phyloP scores from a whole-genome alignment of 2,113 vertebrate genomes.

The Callaeas wilsoni region DNA sequence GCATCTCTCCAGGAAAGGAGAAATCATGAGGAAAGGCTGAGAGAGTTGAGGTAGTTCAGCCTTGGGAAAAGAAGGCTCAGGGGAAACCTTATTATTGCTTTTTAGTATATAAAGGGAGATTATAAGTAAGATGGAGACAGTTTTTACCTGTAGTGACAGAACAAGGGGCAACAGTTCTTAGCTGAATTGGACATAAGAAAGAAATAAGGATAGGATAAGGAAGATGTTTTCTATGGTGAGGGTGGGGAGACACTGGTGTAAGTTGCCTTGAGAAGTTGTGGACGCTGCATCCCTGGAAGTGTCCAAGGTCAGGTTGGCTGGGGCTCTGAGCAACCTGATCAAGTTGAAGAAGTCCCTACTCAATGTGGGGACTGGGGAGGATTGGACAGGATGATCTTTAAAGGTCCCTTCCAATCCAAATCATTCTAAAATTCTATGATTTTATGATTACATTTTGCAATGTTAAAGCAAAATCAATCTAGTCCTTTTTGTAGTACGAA shows the following conservation, averaged over 20 bases:
- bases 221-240: neutral
- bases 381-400: neutral
- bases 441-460: neutral
- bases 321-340: neutral
- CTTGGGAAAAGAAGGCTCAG: neutral
- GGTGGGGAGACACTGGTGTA: neutral
- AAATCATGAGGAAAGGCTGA: neutral
- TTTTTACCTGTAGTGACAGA: neutral
- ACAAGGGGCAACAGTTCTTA: neutral
- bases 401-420: neutral
- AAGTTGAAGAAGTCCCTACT: neutral
- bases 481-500: neutral
- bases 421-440: neutral
- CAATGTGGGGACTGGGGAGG: accelerated
- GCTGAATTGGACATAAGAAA: neutral
- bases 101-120: neutral
- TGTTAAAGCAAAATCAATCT: neutral
- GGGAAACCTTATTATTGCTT: neutral
- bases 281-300: neutral
- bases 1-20: neutral
- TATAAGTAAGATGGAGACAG: neutral
- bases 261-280: neutral
- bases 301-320: neutral
- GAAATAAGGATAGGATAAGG: neutral
- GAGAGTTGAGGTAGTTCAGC: neutral